Base-by-base conservation (phyloP, 64 coral and sea anemone genomes). In the Montipora sp. region DNA sequence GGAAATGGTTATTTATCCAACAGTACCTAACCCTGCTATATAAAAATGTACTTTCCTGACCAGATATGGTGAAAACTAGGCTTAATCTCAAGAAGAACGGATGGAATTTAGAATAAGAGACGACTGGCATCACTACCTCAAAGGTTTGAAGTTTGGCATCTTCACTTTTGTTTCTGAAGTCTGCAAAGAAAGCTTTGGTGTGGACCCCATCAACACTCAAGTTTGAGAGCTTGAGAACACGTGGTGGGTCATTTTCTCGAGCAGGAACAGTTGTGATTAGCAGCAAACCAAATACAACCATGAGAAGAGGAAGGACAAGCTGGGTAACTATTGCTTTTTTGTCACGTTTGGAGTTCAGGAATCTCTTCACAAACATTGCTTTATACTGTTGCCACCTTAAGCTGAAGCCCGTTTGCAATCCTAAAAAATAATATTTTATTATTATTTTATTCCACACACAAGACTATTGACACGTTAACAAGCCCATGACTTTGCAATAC, bases 281-380 rank as follows among this genome's bases (percentile, higher is more conserved):
- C 49, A 96, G 9, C 15, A 98, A 83, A 27, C 94, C 96, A 77
- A 96, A 93, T 0, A 96, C 1, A n/a, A 95, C 92, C 94, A 98
- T 89, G 0, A 98, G 20, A 49, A 95, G 48, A 46, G 96, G 96
- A 16, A 98, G 79, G 14, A 96, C 11, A 15, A 98, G 71, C 36
- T 98, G 96, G 0, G 94, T 98, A 1, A 98, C 20, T 51, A 98
- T 75, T 7, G 96, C 88, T 22, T 90, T 95, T 78, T 98, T 98
- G 65, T 98, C 91, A n/a, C 96, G 91, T 80, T 98, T 98, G 71
- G 97, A 98, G 88, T 98, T 95, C 11, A 98, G 61, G 51, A 96
- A 94, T 47, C 94, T 87, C 73, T 98, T 98, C n/a, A 95, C 70
- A 18, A 95, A 90, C 94, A 98, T 98, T 19, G 97, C 97, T 80